Evolutionary conservation across 1,140 invertebrate genomes (phyloP).

Genomic region (Aphelenchoides avenae): DNA sequence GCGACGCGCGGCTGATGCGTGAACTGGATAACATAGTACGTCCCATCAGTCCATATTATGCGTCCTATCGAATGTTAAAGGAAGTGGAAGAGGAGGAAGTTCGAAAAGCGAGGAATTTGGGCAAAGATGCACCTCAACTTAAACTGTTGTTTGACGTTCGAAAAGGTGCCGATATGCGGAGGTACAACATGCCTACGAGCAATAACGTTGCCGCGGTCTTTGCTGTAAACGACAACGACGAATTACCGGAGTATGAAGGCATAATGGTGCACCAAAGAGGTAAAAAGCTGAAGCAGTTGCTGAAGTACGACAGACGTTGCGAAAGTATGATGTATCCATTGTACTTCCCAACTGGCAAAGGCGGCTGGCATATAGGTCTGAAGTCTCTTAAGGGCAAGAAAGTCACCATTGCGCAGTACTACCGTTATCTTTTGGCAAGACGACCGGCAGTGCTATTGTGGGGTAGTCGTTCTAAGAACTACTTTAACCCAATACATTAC

Average conservation of each 20-base stretch:
- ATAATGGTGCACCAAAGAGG: slow-evolving; percentile 17
- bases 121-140: slow-evolving; percentile 6
- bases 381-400: neutral
- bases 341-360: slow-evolving; percentile 24
- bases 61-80: slow-evolving; percentile 4
- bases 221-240: slow-evolving; percentile 2
- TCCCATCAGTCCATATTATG: slow-evolving; percentile 9
- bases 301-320: slow-evolving; percentile 9
- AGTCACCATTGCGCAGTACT: slow-evolving; percentile 4
- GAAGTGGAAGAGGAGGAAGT: slow-evolving; percentile 24
- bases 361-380: slow-evolving; percentile 5
- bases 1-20: slow-evolving; percentile 15
- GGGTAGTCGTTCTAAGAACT: slow-evolving; percentile 4
- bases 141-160: slow-evolving; percentile 11
- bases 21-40: slow-evolving; percentile 3
- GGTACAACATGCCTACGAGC: neutral
- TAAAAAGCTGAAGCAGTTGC: slow-evolving; percentile 17
- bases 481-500: slow-evolving; percentile 39
- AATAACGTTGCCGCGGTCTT: slow-evolving; percentile 21
- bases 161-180: slow-evolving; percentile 4
- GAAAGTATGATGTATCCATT: slow-evolving; percentile 25
- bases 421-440: slow-evolving; percentile 10
- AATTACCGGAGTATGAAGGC: slow-evolving; percentile 1
- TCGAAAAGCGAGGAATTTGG: slow-evolving; percentile 6
- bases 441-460: neutral